phyloP scores from a whole-genome alignment of 2,888 invertebrate species.

The Andrena bicolor region DNA sequence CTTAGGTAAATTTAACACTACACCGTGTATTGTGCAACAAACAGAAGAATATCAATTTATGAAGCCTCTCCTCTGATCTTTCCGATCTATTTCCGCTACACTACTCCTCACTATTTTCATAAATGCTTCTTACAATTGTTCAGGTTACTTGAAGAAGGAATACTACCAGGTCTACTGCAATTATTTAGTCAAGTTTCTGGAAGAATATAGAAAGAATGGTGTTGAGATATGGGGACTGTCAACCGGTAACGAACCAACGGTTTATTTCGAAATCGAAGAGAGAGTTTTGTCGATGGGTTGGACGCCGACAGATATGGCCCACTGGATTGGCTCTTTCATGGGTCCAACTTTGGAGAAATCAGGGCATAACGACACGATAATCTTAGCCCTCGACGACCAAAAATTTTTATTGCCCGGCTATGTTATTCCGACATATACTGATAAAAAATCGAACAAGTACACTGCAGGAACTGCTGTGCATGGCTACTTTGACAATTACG shows the following conservation, averaged over 20 bases:
- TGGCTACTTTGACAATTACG: conserved; percentile 91
- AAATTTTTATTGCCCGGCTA: conserved; percentile 88
- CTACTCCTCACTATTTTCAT: not conserved
- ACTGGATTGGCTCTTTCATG: conserved; percentile 90
- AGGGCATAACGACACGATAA: conserved; percentile 86
- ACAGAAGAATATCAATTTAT: not conserved
- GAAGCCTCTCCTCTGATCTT: no score
- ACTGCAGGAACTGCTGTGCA: conserved; percentile 93
- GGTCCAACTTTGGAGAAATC: conserved; percentile 90
- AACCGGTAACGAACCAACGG: conserved; percentile 23
- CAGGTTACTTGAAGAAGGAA: conserved; percentile 15
- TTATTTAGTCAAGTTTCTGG: conserved; percentile 2
- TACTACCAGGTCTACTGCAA: conserved; percentile 13
- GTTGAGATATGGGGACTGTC: conserved; percentile 7
- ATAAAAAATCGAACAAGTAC: not conserved
- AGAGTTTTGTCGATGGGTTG: conserved; percentile 87
- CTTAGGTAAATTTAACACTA: conserved; percentile 5
- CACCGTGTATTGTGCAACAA: not conserved
- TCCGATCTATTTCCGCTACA: no score
- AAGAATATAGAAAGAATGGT: not conserved
- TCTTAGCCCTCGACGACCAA: conserved; percentile 93
- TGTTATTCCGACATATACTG: conserved; percentile 85
- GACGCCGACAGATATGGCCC: conserved; percentile 87
- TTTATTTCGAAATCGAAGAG: not conserved
- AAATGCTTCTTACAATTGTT: not conserved